phyloP scores from a whole-genome alignment of 2,113 vertebrate genomes.

The Nanorana parkeri region DNA sequence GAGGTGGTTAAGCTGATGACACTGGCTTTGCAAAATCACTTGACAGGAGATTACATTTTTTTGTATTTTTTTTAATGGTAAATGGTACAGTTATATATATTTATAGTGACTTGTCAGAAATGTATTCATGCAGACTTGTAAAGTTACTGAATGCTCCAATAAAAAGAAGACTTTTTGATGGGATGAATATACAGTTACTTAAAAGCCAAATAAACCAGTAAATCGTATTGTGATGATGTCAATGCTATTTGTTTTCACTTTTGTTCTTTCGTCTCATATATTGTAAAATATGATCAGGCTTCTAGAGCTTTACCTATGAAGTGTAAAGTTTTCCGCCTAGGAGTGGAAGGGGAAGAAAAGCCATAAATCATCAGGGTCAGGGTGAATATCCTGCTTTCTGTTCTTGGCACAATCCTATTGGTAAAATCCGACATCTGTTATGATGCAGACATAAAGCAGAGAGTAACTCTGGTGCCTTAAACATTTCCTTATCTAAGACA shows the following conservation, averaged over 20 bases:
- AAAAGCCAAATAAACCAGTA: neutral
- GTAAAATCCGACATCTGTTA: constrained; percentile 55
- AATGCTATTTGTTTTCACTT: constrained; percentile 5
- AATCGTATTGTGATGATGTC: constrained; percentile 18
- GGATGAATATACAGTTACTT: no score
- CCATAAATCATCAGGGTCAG: constrained; percentile 52
- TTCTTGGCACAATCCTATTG: constrained; percentile 57
- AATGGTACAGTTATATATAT: no score
- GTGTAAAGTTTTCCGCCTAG: constrained; percentile 20
- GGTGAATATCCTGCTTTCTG: constrained; percentile 52
- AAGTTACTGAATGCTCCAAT: no score
- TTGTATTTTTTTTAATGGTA: no score
- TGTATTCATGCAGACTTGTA: no score
- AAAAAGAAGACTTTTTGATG: no score
- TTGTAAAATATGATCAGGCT: constrained; percentile 23
- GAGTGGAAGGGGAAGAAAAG: constrained; percentile 14
- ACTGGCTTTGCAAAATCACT: no score
- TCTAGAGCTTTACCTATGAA: constrained; percentile 28
- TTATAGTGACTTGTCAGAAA: no score
- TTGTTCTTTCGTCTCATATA: constrained; percentile 21
- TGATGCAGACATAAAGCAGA: constrained; percentile 55
- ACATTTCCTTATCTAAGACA: constrained; percentile 55
- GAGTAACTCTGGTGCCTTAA: constrained; percentile 56
- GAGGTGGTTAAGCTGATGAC: no score
- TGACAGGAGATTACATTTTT: no score